These are phyloP conservation scores for Apus apus DNA, from an alignment of 2,113 vertebrate genomes.

Conservation along the genomic window DNA sequence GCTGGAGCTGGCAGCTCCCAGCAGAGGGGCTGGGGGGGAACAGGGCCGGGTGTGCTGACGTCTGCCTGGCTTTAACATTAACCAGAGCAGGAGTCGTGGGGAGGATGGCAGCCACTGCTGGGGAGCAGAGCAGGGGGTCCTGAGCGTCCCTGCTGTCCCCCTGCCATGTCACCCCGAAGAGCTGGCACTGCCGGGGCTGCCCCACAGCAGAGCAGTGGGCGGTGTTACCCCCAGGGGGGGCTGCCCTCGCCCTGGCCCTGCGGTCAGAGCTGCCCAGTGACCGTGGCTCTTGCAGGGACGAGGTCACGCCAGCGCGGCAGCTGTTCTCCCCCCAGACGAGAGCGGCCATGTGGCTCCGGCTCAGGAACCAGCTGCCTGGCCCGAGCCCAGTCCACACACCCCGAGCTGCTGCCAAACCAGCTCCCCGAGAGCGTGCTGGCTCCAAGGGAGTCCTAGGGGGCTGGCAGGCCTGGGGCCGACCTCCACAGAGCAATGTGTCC, in stretches of 20 bases:
- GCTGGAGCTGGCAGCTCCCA: background rate
- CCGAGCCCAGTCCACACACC: background rate
- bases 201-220: background rate
- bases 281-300: background rate
- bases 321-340: background rate
- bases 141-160: fast-evolving
- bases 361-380: background rate
- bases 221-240: fast-evolving
- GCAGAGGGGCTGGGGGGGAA: background rate
- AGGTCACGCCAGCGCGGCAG: background rate
- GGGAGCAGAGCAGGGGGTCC: background rate
- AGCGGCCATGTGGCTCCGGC: background rate
- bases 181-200: background rate
- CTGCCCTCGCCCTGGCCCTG: background rate
- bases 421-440: background rate
- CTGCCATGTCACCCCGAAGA: fast-evolving
- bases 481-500: background rate
- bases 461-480: background rate
- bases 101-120: background rate
- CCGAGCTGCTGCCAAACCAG: background rate
- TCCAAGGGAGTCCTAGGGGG: background rate
- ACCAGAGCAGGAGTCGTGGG: background rate
- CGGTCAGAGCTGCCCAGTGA: background rate
- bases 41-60: background rate
- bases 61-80: slow-evolving; percentile 41